These are phyloP conservation scores for Tillus elongatus DNA, from an alignment of 2,888 invertebrate species.

Conservation along the genomic window DNA sequence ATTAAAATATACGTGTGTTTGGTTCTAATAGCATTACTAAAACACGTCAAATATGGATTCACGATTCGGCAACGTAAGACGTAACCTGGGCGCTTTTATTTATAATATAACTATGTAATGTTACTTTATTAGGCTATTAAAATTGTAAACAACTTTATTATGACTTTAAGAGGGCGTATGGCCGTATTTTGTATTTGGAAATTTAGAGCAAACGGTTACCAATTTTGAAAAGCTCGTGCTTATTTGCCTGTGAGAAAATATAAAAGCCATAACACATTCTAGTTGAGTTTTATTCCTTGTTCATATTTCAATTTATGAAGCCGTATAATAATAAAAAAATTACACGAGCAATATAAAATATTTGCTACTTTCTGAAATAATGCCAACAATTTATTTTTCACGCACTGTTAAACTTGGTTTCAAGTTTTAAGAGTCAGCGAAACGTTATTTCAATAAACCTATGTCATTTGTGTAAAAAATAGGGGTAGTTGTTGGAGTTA, in stretches of 20 bases:
- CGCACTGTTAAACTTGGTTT: conserved; percentile 30
- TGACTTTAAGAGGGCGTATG: too few relatives aligned
- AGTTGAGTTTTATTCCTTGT: too few relatives aligned
- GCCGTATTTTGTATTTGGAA: too few relatives aligned
- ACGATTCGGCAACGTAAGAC: too few relatives aligned
- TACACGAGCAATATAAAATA: conserved; percentile 29
- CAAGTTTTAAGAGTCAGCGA: conserved; percentile 30
- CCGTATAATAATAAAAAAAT: conserved; percentile 17
- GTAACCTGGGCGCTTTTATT: too few relatives aligned
- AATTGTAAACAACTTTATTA: too few relatives aligned
- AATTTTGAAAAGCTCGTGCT: not conserved
- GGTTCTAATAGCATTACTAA: too few relatives aligned
- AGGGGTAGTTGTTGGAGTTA: conserved; percentile 27
- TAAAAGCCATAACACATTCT: not conserved
- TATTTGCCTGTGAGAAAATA: not conserved
- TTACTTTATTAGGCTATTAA: too few relatives aligned
- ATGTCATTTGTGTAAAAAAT: conserved; percentile 32
- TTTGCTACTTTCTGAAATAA: conserved; percentile 29
- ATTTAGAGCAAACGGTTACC: too few relatives aligned
- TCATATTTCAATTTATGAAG: conserved; percentile 14
- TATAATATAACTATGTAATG: too few relatives aligned
- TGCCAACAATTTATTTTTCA: conserved; percentile 30
- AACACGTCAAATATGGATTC: too few relatives aligned
- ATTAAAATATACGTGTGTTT: too few relatives aligned
- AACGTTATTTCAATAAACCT: conserved; percentile 35